Conservation (phyloP, 2,113 vertebrate genomes). For the Eolophus roseicapilla region DNA sequence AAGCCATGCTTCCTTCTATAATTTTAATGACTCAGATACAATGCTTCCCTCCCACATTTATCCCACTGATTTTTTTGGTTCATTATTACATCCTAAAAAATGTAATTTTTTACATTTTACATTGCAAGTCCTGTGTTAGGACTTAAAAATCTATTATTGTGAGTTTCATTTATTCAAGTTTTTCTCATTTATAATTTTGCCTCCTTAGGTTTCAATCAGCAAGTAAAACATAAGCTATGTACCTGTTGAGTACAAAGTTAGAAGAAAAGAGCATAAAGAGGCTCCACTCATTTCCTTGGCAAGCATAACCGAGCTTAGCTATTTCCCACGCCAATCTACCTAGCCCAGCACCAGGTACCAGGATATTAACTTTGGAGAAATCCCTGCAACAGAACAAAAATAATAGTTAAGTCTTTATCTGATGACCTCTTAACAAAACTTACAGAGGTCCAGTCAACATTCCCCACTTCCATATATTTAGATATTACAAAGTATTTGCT, state of each 20-base stretch:
- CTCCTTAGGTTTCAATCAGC: not conserved
- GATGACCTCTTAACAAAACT: constrained; percentile 53
- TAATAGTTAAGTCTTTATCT: constrained; percentile 71
- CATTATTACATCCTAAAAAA: not conserved
- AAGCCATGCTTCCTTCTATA: not conserved
- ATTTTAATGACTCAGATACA: not conserved
- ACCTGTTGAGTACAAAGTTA: constrained; percentile 99
- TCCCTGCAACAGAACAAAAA: constrained; percentile 87
- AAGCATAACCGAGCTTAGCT: constrained; percentile 91
- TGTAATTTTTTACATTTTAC: not conserved
- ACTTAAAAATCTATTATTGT: not conserved
- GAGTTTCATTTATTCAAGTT: not conserved
- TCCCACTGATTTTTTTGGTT: not conserved
- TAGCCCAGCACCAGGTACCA: constrained; percentile 96
- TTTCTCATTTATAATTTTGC: not conserved
- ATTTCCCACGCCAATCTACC: constrained; percentile 98
- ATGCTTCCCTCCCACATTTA: not conserved
- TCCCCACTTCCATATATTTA: not conserved
- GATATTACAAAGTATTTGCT: not conserved
- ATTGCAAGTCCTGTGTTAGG: not conserved
- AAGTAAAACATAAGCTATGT: constrained; percentile 72
- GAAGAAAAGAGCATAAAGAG: constrained; percentile 99
- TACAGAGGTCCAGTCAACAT: constrained; percentile 20
- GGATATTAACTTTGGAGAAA: constrained; percentile 91
- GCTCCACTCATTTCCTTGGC: constrained; percentile 99